Evolutionary conservation across 2,888 invertebrate genomes (phyloP).

Genomic region (Piscicola geometra): DNA sequence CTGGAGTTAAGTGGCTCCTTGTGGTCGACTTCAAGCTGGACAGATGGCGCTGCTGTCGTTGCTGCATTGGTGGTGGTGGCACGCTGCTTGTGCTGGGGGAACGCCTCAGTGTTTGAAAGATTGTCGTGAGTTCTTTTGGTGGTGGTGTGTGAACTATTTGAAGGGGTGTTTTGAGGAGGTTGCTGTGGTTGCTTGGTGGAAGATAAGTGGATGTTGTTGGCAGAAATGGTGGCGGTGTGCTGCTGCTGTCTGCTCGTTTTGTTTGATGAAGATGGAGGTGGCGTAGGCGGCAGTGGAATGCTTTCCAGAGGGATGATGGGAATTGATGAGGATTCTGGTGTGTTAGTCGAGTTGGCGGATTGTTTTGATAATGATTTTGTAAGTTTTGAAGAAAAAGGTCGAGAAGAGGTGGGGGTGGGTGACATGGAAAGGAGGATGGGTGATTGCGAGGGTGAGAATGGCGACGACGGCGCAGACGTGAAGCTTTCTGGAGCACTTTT

Average conservation of each 20-base stretch:
- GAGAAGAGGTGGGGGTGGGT: background rate
- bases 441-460: background rate
- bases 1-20: background rate
- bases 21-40: too few relatives aligned
- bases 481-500: background rate
- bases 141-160: background rate
- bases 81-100: too few relatives aligned
- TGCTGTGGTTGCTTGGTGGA: background rate
- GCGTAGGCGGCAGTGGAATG: background rate
- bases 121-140: background rate
- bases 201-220: background rate
- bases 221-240: background rate
- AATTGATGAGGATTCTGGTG: background rate
- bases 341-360: too few relatives aligned
- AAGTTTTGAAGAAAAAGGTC: background rate
- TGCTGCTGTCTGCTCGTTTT: background rate
- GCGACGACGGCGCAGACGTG: constrained; percentile 6
- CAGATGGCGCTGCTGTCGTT: too few relatives aligned
- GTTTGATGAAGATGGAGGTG: background rate
- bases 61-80: too few relatives aligned
- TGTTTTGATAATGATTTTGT: too few relatives aligned
- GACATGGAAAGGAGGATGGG: background rate
- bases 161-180: background rate
- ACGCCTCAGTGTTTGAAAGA: too few relatives aligned
- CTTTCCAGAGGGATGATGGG: background rate